Base-by-base conservation (phyloP, 1,140 invertebrate genomes). In the Hypothenemus hampei region DNA sequence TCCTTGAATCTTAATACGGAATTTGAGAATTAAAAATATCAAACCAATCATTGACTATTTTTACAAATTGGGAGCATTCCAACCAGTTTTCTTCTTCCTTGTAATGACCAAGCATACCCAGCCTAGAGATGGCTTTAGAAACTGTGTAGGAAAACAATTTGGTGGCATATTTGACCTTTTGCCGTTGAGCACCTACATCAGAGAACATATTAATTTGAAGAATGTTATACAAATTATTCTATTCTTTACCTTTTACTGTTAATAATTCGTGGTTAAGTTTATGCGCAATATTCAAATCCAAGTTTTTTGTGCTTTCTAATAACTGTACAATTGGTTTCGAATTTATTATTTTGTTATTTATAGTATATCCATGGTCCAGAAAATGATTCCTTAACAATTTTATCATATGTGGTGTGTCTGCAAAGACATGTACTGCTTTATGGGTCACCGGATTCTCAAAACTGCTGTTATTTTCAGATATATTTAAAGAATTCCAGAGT, bases 351-450 rank as follows among this genome's bases (percentile, higher is more conserved):
- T 45, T 22, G 8, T 41, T 41, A 43, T 57, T 21, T 35, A 57
- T 8, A 19, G 51, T 6, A 39, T 15, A 58, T 18, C 49, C 40
- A 46, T 18, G 35, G 46, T 58, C 41, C 11, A 58, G 40, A 46
- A 58, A 58, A 46, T 58, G 56, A 31, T 58, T 58, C 29, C 33
- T 49, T 36, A 37, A 53, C 3, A 45, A 21, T 21, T 58, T 58
- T 8, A 53, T 53, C 41, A 53, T 22, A 39, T 58, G 49, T 24
- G 56, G 48, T 15, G 24, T 37, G 18, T 58, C 48, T n/a, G 37
- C 49, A 53, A 58, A 53, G 22, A 45, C 43, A 46, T 53, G 24
- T 16, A 58, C 40, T 24, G 13, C 10, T 58, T 45, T 53, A 5
- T 44, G 40, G 29, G 8, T 53, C 13, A 51, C 36, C 16, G 47